Base-by-base conservation (phyloP, 2,797 vertebrate species). In the Eptatretus atami region DNA sequence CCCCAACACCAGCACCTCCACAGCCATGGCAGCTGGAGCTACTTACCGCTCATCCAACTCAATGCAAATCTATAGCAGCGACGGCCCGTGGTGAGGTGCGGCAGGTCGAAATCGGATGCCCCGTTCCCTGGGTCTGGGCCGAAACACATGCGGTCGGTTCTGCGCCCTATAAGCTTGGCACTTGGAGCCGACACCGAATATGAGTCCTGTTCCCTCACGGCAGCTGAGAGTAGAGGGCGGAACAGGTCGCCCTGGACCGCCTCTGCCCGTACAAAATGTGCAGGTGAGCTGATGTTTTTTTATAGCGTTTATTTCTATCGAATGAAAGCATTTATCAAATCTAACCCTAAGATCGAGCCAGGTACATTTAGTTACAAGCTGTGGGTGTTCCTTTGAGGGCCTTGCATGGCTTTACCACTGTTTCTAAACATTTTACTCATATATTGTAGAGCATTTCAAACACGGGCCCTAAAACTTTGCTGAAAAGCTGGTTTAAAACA, bases 1-100 rank as follows among this genome's bases (percentile, higher is more conserved):
- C 90, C 0, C 90, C 90, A 1, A 79, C 86, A 67, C 90, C 88
- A 2, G 90, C 90, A 15, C 90, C 90, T 1, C 90, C 88, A 0
- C 90, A 98, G 72, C 75, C 31, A 77, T 98, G 2, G 86, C 82
- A 0, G 85, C 94, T 1, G 90, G 90, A 4, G 85, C 90, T 1
- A 98, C 90, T 0, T 98, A 98, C 67, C 74, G 70, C 79, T 95
- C 52, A 95, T 98, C 70, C 90, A 98, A 70, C 78, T 98, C 53
- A 98, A 95, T 6, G 84, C 90, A 8, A 98, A 98, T 98, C 90
- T 0, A 98, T 98, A 69, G 93, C 95, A 66, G 90, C 1, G 88
- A 98, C 0, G 90, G 90, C 12, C 90, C 90, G 94, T 98, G 64
- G 87, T 95, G 68, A 72, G n/a, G n/a, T 94, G 65, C 95, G 93